Conservation (phyloP, 35 echinoderm and acorn worm species). For the Patiria miniata region DNA sequence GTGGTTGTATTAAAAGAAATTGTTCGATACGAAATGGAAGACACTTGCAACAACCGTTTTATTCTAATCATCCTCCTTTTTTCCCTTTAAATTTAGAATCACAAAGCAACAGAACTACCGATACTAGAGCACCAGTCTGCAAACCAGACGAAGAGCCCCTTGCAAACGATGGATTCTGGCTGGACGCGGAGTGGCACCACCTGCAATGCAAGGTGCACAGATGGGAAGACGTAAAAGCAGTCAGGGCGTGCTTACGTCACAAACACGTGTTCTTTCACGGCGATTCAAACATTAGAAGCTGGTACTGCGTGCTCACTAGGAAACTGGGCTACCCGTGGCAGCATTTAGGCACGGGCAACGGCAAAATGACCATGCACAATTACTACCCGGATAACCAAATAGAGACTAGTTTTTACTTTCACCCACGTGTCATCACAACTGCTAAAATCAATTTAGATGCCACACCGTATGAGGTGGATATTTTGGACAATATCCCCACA, state of each 20-base stretch:
- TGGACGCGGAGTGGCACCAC: not conserved
- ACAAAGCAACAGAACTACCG: not conserved
- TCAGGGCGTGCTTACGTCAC: constrained; percentile 2
- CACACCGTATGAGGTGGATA: constrained; percentile 37
- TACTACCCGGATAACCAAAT: constrained; percentile 1
- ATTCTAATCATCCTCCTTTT: no score
- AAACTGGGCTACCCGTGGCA: constrained; percentile 3
- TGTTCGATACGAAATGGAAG: no score
- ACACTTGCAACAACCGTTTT: no score
- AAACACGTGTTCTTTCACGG: constrained; percentile 39
- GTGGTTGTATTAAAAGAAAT: no score
- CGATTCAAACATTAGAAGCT: constrained; percentile 39
- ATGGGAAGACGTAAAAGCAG: constrained; percentile 5
- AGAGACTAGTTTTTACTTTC: constrained; percentile 50
- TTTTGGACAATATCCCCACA: constrained; percentile 32
- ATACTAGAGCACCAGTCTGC: constrained; percentile 9
- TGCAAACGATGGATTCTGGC: constrained; percentile 36
- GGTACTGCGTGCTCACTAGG: not conserved
- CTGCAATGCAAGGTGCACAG: constrained; percentile 7
- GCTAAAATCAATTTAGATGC: not conserved
- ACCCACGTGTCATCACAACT: constrained; percentile 28
- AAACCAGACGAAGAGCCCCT: not conserved
- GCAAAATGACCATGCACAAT: not conserved
- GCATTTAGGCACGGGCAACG: not conserved
- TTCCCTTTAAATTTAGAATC: no score